These are phyloP conservation scores for Gymnothorax reevesii DNA, from an alignment of 2,797 vertebrate species.

Conservation along the genomic window DNA sequence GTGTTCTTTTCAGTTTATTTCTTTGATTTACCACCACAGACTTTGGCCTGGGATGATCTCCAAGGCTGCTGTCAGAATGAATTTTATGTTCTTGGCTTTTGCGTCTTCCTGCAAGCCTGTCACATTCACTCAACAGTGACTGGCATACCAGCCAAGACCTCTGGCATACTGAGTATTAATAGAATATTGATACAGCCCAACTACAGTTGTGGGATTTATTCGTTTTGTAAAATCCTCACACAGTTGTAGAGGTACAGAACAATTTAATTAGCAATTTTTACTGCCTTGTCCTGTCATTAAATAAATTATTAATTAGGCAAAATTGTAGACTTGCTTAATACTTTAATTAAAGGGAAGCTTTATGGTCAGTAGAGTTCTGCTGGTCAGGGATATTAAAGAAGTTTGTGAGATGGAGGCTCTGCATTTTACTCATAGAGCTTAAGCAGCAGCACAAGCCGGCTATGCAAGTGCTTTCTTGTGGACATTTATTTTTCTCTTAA, in stretches of 20 bases:
- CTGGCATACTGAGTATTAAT: constrained; percentile 89
- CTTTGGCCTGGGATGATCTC: constrained; percentile 70
- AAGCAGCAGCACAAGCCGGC: constrained; percentile 43
- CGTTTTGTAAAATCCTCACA: constrained; percentile 77
- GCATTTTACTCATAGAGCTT: constrained; percentile 24
- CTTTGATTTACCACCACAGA: constrained; percentile 74
- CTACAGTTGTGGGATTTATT: constrained; percentile 76
- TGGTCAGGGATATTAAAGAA: constrained; percentile 64
- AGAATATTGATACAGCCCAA: constrained; percentile 92
- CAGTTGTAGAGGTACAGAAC: constrained; percentile 78
- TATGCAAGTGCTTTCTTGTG: constrained; percentile 58
- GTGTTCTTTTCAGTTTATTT: constrained; percentile 78
- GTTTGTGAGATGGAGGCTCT: background rate
- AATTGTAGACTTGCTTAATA: constrained; percentile 88
- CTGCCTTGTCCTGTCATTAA: constrained; percentile 82
- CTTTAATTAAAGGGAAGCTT: constrained; percentile 87
- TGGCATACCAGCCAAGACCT: constrained; percentile 78
- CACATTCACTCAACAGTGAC: constrained; percentile 80
- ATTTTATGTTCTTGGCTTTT: constrained; percentile 85
- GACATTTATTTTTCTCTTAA: constrained; percentile 52
- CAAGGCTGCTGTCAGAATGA: constrained; percentile 84
- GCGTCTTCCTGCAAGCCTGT: constrained; percentile 77
- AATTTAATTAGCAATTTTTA: constrained; percentile 88
- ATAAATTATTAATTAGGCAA: constrained; percentile 90
- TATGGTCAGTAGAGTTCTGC: constrained; percentile 82